Percentiles rank a stretch among this genome's conserved stretches.
Conservation (phyloP, 2,797 vertebrate genomes). For the Anas flavirostris region DNA sequence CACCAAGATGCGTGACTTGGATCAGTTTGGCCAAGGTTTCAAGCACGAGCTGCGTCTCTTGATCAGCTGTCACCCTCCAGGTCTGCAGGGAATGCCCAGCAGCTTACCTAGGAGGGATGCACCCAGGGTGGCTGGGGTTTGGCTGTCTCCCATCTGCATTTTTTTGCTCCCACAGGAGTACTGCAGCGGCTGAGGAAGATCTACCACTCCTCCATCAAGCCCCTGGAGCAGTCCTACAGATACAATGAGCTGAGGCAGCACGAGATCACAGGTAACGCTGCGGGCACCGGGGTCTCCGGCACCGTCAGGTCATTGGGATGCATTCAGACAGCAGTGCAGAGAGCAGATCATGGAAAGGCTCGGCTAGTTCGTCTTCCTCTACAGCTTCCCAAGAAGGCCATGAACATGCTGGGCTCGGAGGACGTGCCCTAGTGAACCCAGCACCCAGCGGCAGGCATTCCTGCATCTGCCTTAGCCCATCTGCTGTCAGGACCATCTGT, state of each 20-base stretch:
- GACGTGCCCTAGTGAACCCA: slow-evolving; percentile 30
- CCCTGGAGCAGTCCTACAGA: slow-evolving; percentile 97
- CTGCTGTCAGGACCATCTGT: slow-evolving; percentile 55
- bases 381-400: neutral
- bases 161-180: slow-evolving; percentile 76
- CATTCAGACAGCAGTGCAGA: neutral
- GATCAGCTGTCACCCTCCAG: neutral
- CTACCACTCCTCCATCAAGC: slow-evolving; percentile 95
- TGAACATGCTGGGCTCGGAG: neutral
- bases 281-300: accelerated
- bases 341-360: neutral
- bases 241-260: slow-evolving; percentile 98
- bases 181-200: slow-evolving; percentile 92
- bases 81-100: neutral
- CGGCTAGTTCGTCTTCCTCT: neutral
- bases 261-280: slow-evolving; percentile 92
- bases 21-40: neutral
- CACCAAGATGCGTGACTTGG: neutral
- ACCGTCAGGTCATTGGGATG: neutral
- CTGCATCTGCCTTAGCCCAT: slow-evolving; percentile 32
- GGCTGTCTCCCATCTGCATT: neutral
- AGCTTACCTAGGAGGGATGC: neutral
- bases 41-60: neutral
- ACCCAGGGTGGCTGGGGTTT: neutral
- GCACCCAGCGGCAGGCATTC: slow-evolving; percentile 3